Evolutionary conservation across 2,797 vertebrate genomes (phyloP), one percentile per base, ranked within the genome.

Genomic region (Sciaenops ocellatus): DNA sequence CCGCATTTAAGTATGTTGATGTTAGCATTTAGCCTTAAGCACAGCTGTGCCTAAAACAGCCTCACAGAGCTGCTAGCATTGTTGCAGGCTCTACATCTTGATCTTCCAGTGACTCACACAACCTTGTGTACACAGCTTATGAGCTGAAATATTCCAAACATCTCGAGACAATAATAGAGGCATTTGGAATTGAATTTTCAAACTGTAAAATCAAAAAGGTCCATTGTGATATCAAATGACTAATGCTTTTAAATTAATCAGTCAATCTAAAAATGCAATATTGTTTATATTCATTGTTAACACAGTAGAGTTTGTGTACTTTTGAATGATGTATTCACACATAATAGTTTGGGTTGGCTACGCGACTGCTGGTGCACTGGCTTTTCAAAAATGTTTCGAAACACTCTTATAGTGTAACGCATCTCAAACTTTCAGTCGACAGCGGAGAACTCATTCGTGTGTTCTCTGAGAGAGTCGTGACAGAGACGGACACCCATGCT

Each of bases 391-490:
- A 57, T 0, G 10, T 61, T 54, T 64, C 5, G 1, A 74, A 71
- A 69, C 48, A 66, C 68, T 73, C 68, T 60, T 16, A 12, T 4
- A 26, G 81, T 87, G 76, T 86, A 75, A 48, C 65, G 65, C 38
- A 60, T 73, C 44, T 78, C 59, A 48, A 75, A 83, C 52, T 78
- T 61, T 73, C 28, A 5, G 55, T 8, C n/a, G 22, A 20, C 22
- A 50, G 52, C 10, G 9, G 11, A 38, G n/a, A 56, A 71, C 59
- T 79, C 20, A 18, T 16, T 66, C 0, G 34, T 15, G 67, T 51
- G 65, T 80, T 79, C 66, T 67, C 69, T 28, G 72, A 50, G 68
- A 59, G 73, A 82, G 85, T 88, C 73, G 80, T 90, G 82, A 90
- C 78, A 22, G 80, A 73, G 79, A 41, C 1, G 69, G 79, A 84